Evolutionary conservation across 2,797 vertebrate genomes (phyloP), one percentile per base, ranked within the genome.

Genomic region (Lycodopsis pacificus): DNA sequence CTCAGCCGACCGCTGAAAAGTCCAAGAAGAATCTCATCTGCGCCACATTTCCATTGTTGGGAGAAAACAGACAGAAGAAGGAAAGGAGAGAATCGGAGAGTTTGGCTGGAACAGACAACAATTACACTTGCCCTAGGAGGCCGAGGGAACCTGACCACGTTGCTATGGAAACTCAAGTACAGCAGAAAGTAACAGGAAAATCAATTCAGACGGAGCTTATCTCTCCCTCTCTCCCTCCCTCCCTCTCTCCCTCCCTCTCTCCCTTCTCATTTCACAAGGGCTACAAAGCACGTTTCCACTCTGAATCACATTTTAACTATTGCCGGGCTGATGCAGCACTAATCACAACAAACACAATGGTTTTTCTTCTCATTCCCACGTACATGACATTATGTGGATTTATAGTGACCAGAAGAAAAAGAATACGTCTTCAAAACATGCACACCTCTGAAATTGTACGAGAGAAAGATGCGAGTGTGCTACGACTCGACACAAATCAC

Each of bases 141-240:
- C 92, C 88, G 87, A 89, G 93, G 90, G 89, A 95, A 95, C 94
- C 94, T 95, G 95, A 95, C 93, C 94, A 93, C 82, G 95, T 96
- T 95, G 94, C 95, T 90, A 96, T 96, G 94, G 95, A 90, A 96
- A 96, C 94, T 93, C 92, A 95, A 95, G 93, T 93, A 95, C 92
- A 95, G 94, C 93, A 92, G 93, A 96, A 95, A 94, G 93, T 94
- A 95, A 94, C 89, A 91, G 91, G 88, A 94, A 95, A 95, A 95
- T 94, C 94, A 93, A 95, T 95, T 94, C 93, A 91, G 93, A 92
- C 88, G 93, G 92, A 93, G 92, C 89, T 92, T 91, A 88, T 91
- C 88, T 90, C 91, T 89, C 79, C 48, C 79, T 86, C 79, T 76
- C 71, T 75, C 84, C 66, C 62, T 76, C 71, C 73, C 84, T 64